Conservation (phyloP, 2,888 invertebrate species). For the Stegophylla sp. region DNA sequence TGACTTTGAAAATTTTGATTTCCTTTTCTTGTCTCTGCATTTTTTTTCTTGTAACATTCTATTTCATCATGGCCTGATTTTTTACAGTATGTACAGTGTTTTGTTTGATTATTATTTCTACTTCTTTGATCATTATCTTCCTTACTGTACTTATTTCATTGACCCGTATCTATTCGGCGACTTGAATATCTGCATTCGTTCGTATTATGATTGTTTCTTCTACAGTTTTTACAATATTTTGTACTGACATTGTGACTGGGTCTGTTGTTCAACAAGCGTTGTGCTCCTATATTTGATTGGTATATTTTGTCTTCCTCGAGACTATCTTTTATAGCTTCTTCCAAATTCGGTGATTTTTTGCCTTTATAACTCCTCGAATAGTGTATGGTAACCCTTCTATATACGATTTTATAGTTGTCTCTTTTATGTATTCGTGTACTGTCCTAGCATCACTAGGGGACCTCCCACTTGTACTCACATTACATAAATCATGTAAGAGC, state of each 20-base stretch:
- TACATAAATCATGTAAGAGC: not conserved
- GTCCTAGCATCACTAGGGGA: not conserved
- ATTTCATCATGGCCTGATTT: not conserved
- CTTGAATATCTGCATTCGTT: constrained; percentile 1
- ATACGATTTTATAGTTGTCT: not conserved
- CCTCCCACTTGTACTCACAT: not conserved
- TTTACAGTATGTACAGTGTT: not conserved
- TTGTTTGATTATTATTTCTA: not conserved
- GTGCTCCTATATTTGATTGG: constrained; percentile 1
- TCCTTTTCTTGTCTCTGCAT: not conserved
- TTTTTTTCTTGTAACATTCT: constrained; percentile 15
- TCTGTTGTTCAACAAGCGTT: not conserved
- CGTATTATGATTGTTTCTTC: not conserved
- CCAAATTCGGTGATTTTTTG: no score
- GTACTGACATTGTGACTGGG: no score
- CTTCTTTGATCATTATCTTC: not conserved
- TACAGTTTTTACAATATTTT: not conserved
- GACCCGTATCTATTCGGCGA: not conserved
- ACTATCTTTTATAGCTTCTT: not conserved
- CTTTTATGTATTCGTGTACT: constrained; percentile 12
- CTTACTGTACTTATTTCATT: no score
- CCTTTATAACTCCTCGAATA: no score
- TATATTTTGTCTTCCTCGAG: constrained; percentile 5
- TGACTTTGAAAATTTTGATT: not conserved
- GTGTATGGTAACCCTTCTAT: not conserved